phyloP scores from a whole-genome alignment of 2,797 vertebrate genomes.

The Kryptolebias ocellatus region DNA sequence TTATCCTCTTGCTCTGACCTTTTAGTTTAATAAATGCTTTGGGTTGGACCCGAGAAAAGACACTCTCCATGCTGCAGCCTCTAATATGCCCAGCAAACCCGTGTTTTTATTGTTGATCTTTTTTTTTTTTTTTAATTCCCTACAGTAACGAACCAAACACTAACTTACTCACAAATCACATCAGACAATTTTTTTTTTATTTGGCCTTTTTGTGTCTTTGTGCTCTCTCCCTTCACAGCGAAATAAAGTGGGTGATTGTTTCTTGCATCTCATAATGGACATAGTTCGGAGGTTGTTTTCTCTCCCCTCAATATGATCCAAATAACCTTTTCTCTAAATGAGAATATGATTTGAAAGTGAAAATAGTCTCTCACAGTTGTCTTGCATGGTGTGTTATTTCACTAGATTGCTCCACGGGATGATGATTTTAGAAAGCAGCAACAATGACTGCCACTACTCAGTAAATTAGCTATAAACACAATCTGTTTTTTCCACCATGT shows the following conservation, averaged over 20 bases:
- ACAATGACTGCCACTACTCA: conserved; percentile 52
- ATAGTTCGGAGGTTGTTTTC: conserved; percentile 43
- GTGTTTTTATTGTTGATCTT: conserved; percentile 40
- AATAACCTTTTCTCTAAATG: conserved; percentile 68
- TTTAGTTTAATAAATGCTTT: conserved; percentile 61
- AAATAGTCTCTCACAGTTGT: conserved; percentile 58
- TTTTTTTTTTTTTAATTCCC: conserved; percentile 39
- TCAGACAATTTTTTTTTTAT: conserved; percentile 12
- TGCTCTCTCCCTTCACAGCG: conserved; percentile 31
- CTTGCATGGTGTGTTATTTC: conserved; percentile 50
- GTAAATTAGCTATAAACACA: conserved; percentile 69
- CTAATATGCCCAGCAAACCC: conserved; percentile 45
- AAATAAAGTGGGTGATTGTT: conserved; percentile 36
- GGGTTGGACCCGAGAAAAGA: conserved; percentile 34
- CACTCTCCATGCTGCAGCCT: conserved; percentile 38
- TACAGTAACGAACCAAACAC: conserved; percentile 29
- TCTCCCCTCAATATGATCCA: conserved; percentile 50
- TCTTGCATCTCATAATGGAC: conserved; percentile 55
- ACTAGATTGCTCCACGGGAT: conserved; percentile 62
- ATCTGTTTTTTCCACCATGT: conserved; percentile 49
- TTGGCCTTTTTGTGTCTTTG: conserved; percentile 6
- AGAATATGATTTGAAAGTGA: conserved; percentile 63
- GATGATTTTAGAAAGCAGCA: conserved; percentile 63
- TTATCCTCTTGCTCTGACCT: conserved; percentile 59
- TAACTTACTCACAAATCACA: conserved; percentile 25